Conservation (phyloP, 1,140 invertebrate species). For the Latrodectus geometricus region DNA sequence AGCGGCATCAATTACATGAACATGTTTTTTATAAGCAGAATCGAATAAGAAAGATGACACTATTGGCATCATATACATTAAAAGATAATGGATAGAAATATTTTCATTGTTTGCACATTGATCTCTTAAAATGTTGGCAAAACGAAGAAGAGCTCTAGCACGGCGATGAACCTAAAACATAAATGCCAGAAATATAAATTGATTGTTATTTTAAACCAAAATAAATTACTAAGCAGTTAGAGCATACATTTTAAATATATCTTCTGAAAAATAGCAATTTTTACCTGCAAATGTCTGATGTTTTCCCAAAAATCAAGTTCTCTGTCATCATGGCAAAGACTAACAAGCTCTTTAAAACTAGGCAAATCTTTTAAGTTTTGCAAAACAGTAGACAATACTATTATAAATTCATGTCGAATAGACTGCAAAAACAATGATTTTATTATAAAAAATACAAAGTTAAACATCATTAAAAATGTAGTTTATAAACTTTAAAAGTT, state of each 20-base stretch:
- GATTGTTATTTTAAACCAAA: background rate
- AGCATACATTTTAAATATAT: background rate
- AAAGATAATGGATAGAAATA: constrained; percentile 78
- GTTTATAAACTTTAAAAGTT: too few relatives aligned
- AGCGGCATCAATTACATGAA: constrained; percentile 86
- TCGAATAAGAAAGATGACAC: constrained; percentile 83
- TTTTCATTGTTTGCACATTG: constrained; percentile 71
- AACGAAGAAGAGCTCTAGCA: constrained; percentile 79
- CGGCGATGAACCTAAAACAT: constrained; percentile 82
- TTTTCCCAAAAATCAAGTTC: constrained; percentile 97
- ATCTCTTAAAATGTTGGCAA: constrained; percentile 69
- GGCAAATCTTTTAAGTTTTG: constrained; percentile 72
- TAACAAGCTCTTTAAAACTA: constrained; percentile 79
- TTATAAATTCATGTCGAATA: constrained; percentile 80
- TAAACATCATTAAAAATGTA: too few relatives aligned
- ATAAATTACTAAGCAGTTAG: background rate
- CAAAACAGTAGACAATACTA: constrained; percentile 79
- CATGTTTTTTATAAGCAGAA: constrained; percentile 80
- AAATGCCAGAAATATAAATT: background rate
- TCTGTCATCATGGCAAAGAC: constrained; percentile 78
- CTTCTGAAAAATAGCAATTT: background rate
- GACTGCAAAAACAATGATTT: constrained; percentile 56
- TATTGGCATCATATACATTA: constrained; percentile 87
- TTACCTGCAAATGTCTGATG: constrained; percentile 79
- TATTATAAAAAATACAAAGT: background rate